Evolutionary conservation across 2,797 vertebrate genomes (phyloP).

Genomic region (Leptodactylus fallax): DNA sequence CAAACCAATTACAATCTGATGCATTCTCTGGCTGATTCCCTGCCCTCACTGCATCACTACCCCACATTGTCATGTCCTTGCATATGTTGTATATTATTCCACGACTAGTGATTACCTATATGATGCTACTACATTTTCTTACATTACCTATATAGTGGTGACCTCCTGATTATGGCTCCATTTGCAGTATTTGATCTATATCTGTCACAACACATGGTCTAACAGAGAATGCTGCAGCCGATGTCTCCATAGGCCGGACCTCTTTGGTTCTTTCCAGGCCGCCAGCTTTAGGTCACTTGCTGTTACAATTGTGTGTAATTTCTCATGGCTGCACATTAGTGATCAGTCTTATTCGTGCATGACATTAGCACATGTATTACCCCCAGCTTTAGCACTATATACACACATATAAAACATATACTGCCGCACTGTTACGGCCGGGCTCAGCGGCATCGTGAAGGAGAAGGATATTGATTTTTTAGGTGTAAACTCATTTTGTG

Average conservation of each 20-base stretch:
- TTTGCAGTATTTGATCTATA: neutral
- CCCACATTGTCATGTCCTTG: too few species aligned
- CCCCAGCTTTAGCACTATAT: neutral
- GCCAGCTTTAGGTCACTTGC: too few species aligned
- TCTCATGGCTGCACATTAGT: too few species aligned
- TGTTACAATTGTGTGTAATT: too few species aligned
- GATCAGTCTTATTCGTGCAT: too few species aligned
- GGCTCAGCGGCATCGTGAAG: neutral
- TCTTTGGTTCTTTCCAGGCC: too few species aligned
- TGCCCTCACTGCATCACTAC: too few species aligned
- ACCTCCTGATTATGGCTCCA: neutral
- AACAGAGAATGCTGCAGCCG: neutral
- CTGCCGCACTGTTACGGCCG: neutral
- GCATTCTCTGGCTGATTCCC: too few species aligned
- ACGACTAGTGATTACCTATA: too few species aligned
- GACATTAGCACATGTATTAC: too few species aligned
- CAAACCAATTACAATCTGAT: too few species aligned
- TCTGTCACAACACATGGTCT: neutral
- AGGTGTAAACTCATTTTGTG: neutral
- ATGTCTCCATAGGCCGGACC: neutral
- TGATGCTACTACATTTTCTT: neutral
- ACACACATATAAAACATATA: neutral
- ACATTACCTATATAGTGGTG: neutral
- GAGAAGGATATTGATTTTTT: slow-evolving; percentile 12
- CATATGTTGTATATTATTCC: too few species aligned